These are phyloP conservation scores for Lagocephalus sceleratus DNA, from an alignment of 2,797 vertebrate species.

Conservation along the genomic window DNA sequence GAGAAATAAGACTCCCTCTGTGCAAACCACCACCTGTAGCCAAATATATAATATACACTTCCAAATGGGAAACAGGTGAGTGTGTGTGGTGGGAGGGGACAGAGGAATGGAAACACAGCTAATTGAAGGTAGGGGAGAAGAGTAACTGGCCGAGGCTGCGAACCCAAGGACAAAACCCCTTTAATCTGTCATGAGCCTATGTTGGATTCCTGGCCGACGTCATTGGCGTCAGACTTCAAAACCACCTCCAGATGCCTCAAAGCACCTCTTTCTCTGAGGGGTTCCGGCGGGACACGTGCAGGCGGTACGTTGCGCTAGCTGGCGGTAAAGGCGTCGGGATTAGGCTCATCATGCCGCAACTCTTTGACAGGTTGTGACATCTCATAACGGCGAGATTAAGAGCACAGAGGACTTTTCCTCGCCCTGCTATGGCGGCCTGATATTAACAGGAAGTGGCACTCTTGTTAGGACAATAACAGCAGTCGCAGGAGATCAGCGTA, in stretches of 20 bases:
- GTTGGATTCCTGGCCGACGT: too few relatives aligned
- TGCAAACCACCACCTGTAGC: conserved; percentile 33
- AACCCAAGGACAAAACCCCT: too few relatives aligned
- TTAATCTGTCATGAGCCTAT: conserved; percentile 1
- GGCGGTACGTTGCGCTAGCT: neutral
- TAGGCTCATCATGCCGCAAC: conserved; percentile 19
- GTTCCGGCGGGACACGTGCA: conserved; percentile 6
- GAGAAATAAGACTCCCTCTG: conserved; percentile 32
- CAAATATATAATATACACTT: conserved; percentile 49
- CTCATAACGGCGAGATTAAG: conserved; percentile 21
- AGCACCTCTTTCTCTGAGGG: conserved; percentile 5
- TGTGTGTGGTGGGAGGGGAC: conserved; percentile 29
- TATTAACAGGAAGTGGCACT: conserved; percentile 55
- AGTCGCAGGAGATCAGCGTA: conserved; percentile 50
- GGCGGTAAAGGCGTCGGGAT: conserved; percentile 18
- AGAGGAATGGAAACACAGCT: conserved; percentile 62
- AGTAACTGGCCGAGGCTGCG: conserved; percentile 5
- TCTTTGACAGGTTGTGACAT: conserved; percentile 48
- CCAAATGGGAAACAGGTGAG: conserved; percentile 40
- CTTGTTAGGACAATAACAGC: conserved; percentile 57
- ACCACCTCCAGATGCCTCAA: neutral
- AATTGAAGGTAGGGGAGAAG: conserved; percentile 49
- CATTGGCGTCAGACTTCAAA: too few relatives aligned
- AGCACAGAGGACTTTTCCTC: conserved; percentile 17
- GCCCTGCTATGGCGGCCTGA: conserved; percentile 35